A percentile compares a stretch with the other conserved stretches of the same genome.
phyloP scores from a whole-genome alignment of 2,797 vertebrate species.

The Catharus ustulatus region DNA sequence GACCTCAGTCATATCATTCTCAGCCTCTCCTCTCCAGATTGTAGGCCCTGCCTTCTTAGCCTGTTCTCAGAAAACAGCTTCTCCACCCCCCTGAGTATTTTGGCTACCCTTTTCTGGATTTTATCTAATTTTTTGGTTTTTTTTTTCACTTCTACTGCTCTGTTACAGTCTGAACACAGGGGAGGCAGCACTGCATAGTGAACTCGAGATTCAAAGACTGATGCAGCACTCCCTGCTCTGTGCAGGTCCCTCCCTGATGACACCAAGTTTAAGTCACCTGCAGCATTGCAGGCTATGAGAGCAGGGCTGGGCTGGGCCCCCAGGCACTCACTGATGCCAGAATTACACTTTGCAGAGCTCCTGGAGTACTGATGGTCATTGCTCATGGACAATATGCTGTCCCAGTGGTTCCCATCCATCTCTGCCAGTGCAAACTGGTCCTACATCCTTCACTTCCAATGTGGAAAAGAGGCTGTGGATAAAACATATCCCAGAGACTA shows the following conservation, averaged over 20 bases:
- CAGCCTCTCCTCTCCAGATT: neutral
- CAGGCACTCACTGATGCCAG: neutral
- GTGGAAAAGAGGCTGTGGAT: neutral
- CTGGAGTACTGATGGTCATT: neutral
- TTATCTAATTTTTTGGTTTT: neutral
- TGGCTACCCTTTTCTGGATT: neutral
- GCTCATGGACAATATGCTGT: neutral
- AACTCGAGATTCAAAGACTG: neutral
- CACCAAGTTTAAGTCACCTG: neutral
- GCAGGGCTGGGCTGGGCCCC: neutral
- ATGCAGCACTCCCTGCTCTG: neutral
- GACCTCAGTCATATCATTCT: neutral
- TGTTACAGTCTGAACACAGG: neutral
- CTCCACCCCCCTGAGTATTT: neutral
- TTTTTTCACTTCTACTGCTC: neutral
- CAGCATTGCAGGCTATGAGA: neutral
- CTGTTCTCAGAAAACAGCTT: neutral
- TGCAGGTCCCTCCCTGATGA: neutral
- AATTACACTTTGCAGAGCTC: neutral
- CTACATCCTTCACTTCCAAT: neutral
- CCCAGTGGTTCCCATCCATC: neutral
- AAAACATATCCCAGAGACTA: constrained; percentile 2
- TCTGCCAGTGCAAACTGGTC: neutral
- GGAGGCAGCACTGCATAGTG: neutral
- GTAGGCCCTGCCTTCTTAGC: neutral